Conservation (phyloP, 1,140 invertebrate species). For the Leptestheria dahalacensis region DNA sequence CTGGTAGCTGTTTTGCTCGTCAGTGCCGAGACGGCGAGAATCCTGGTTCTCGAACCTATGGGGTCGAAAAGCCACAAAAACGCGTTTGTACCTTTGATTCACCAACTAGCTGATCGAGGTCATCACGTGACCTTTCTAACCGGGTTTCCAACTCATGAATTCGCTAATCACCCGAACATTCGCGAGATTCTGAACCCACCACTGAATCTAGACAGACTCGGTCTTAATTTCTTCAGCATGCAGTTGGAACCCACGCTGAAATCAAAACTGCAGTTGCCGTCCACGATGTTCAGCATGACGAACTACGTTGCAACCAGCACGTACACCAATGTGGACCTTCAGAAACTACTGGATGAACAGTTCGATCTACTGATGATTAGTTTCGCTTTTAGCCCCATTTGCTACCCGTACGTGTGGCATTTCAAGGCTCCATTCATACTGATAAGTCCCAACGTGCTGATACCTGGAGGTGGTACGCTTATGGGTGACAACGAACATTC, state of each 20-base stretch:
- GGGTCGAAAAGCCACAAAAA: conserved; percentile 16
- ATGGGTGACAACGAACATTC: conserved; percentile 32
- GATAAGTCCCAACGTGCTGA: conserved; percentile 16
- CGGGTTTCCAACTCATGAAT: background rate
- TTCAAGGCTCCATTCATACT: conserved; percentile 43
- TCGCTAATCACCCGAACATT: background rate
- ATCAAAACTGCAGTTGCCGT: background rate
- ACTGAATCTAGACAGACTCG: background rate
- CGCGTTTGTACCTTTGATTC: conserved; percentile 25
- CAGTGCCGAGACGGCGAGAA: background rate
- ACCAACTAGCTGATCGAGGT: conserved; percentile 30
- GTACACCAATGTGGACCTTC: background rate
- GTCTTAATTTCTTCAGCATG: background rate
- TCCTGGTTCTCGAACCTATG: conserved; percentile 5
- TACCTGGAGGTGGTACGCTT: conserved; percentile 29
- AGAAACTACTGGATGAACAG: background rate
- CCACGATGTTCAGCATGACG: background rate
- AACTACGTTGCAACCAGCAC: background rate
- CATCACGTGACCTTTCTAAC: conserved; percentile 29
- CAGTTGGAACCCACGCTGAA: background rate
- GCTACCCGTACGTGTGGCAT: conserved; percentile 25
- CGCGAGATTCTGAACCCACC: no score
- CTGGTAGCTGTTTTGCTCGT: no score
- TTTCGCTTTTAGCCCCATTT: conserved; percentile 23
- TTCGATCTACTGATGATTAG: conserved; percentile 26